A percentile compares a stretch with the other conserved stretches of the same genome.
Evolutionary conservation across 2,888 invertebrate genomes (phyloP).

Genomic region (Heliconius hortense): DNA sequence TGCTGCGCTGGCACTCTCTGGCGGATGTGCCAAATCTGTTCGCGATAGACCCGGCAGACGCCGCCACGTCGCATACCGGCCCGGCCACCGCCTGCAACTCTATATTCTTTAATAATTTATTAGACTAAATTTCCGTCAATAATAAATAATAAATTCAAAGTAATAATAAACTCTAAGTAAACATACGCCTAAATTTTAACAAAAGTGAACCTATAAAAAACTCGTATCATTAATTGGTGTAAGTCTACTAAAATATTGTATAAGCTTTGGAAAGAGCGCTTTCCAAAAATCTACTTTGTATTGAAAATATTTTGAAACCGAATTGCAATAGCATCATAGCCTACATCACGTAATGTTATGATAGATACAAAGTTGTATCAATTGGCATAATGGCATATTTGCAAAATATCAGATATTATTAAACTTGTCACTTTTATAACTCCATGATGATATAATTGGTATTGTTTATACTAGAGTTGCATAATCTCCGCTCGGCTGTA

Average conservation of each 20-base stretch:
- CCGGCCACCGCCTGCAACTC: conserved; percentile 66
- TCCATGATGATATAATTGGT: conserved; percentile 51
- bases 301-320: conserved; percentile 79
- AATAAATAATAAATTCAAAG: neutral
- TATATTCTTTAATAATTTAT: conserved; percentile 55
- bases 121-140: neutral
- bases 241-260: neutral
- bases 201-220: neutral
- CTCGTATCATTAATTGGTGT: neutral
- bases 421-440: conserved; percentile 68
- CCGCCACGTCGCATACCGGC: conserved; percentile 73
- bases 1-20: conserved; percentile 63
- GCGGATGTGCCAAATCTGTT: conserved; percentile 81
- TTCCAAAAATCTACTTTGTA: conserved; percentile 56
- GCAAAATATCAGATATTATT: conserved; percentile 59
- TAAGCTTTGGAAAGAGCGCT: neutral
- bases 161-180: neutral
- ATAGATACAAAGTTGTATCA: conserved; percentile 65
- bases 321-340: conserved; percentile 75
- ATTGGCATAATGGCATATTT: conserved; percentile 77
- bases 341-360: conserved; percentile 74
- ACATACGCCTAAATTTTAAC: neutral
- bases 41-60: conserved; percentile 77
- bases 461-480: conserved; percentile 48
- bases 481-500: conserved; percentile 49